Evolutionary conservation across 2,797 vertebrate species (phyloP).

Genomic region (Oreochromis grahami): DNA sequence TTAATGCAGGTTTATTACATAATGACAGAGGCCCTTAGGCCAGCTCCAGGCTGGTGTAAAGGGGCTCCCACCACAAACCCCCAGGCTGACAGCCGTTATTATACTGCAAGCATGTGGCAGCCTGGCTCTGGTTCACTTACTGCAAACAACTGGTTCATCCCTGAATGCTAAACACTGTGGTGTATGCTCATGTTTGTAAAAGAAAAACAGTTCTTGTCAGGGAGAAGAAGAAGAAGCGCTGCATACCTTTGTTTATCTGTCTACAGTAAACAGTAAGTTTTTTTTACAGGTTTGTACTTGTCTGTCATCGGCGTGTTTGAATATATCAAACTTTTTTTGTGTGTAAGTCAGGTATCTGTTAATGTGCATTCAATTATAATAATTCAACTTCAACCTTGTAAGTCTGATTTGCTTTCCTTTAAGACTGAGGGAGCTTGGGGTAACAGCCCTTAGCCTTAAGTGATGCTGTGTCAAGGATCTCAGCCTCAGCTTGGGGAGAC

Average conservation of each 20-base stretch:
- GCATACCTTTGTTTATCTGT: slow-evolving; percentile 5
- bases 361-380: not conserved
- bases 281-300: not conserved
- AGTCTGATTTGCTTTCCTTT: not conserved
- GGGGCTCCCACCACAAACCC: not conserved
- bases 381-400: too few relatives aligned
- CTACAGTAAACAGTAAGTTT: fast-evolving
- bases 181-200: not conserved
- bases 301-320: not conserved
- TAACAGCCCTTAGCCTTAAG: not conserved
- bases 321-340: not conserved
- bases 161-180: slow-evolving; percentile 1
- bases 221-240: not conserved
- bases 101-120: not conserved
- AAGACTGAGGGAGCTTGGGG: not conserved
- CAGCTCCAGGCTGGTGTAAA: not conserved
- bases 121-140: not conserved
- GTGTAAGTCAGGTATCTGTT: not conserved
- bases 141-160: slow-evolving; percentile 5
- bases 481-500: not conserved
- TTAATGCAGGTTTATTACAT: slow-evolving; percentile 7
- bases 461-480: not conserved
- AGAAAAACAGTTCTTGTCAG: not conserved
- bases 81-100: not conserved
- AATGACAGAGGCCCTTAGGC: not conserved